Conservation (phyloP, 2,113 vertebrate species). For the Platycercus adscitus region DNA sequence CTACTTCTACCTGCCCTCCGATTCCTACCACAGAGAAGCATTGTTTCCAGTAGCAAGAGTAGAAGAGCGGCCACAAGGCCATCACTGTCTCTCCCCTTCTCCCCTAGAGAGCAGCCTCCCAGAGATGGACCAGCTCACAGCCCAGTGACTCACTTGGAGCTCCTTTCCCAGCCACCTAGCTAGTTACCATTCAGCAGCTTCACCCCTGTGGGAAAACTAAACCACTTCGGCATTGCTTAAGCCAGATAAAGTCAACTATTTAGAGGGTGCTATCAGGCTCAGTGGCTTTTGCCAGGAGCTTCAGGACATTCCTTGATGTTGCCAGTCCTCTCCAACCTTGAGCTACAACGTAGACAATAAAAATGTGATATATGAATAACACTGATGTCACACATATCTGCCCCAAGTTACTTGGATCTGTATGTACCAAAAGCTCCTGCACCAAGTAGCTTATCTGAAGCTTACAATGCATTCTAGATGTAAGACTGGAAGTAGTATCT, state of each 20-base stretch:
- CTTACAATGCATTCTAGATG: neutral
- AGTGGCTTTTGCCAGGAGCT: neutral
- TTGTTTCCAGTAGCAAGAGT: neutral
- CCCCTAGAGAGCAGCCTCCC: neutral
- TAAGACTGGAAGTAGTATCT: neutral
- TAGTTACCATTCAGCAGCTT: neutral
- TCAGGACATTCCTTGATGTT: neutral
- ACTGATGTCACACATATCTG: neutral
- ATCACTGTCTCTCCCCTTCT: neutral
- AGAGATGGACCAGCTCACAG: neutral
- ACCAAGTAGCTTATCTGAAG: neutral
- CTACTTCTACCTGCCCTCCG: neutral
- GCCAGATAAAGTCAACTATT: neutral
- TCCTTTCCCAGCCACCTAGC: neutral
- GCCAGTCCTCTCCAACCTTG: neutral
- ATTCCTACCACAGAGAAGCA: neutral
- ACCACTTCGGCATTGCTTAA: neutral
- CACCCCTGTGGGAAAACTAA: neutral
- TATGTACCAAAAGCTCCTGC: neutral
- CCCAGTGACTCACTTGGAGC: rapidly evolving
- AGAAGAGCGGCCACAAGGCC: rapidly evolving
- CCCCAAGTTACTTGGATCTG: neutral
- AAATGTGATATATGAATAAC: neutral
- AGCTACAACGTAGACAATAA: neutral
- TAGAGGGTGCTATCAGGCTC: neutral